Conservation (phyloP, 1,140 invertebrate species). For the Oncopodura yosiiana region DNA sequence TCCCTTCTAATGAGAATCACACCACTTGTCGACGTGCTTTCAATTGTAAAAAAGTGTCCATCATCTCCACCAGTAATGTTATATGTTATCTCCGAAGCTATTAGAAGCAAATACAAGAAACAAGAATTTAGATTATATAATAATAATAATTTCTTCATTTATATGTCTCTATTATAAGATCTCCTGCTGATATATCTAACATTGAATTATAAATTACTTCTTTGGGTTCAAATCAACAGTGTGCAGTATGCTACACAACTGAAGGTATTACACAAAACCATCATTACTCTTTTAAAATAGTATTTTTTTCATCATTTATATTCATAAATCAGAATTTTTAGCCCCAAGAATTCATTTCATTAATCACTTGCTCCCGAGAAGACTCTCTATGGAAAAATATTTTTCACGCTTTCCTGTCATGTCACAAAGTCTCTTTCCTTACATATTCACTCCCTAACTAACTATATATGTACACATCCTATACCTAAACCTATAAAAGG, state of each 20-base stretch:
- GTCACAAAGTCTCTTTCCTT: conserved; percentile 1
- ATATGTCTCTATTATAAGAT: no score
- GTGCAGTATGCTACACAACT: no score
- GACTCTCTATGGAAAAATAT: conserved; percentile 13
- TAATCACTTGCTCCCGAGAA: conserved; percentile 6
- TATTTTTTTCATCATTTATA: conserved; percentile 22
- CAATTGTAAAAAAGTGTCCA: conserved; percentile 65
- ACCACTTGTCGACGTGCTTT: conserved; percentile 55
- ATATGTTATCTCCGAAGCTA: conserved; percentile 65
- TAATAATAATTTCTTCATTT: no score
- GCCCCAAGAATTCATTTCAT: conserved; percentile 15
- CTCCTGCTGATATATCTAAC: no score
- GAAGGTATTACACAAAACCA: background rate
- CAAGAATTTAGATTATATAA: background rate
- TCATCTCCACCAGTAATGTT: conserved; percentile 68
- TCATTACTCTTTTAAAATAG: background rate
- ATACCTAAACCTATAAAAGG: no score
- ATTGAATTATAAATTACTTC: no score
- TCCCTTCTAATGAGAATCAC: conserved; percentile 63
- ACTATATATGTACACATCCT: no score
- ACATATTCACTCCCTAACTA: background rate
- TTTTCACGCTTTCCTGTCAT: conserved; percentile 21
- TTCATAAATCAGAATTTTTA: conserved; percentile 23
- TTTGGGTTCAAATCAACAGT: no score
- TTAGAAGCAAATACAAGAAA: background rate